Evolutionary conservation across 37 sponge, comb jelly and placozoan species (phyloP).

Genomic region (Diacarnus erythraeanus): DNA sequence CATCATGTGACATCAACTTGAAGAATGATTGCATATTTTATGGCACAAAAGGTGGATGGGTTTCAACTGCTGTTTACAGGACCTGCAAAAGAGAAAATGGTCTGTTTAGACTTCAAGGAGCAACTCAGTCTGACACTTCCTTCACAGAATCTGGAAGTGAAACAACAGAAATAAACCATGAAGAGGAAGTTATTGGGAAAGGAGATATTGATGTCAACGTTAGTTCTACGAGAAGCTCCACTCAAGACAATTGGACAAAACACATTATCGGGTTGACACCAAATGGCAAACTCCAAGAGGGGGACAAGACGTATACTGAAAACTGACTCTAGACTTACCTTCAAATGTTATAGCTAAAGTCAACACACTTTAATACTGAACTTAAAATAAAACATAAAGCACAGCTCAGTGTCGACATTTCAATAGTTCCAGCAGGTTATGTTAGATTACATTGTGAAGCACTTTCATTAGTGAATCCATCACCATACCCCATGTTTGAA

Average conservation of each 20-base stretch:
- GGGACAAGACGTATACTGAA: no score
- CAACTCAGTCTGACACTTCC: neutral
- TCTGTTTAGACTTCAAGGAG: conserved; percentile 5
- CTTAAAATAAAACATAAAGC: no score
- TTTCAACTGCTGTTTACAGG: conserved; percentile 28
- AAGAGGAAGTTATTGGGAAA: neutral
- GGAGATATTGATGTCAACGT: neutral
- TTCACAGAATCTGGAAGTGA: neutral
- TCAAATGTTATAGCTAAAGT: no score
- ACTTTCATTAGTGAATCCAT: conserved; percentile 63
- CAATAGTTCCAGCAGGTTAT: no score
- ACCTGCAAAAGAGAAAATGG: neutral
- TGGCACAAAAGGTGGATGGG: conserved; percentile 54
- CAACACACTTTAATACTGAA: no score
- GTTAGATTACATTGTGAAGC: neutral
- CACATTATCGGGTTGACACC: no score
- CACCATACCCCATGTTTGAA: conserved; percentile 59
- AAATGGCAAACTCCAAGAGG: no score
- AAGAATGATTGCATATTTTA: conserved; percentile 12
- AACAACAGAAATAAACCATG: neutral
- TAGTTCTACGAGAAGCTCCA: no score
- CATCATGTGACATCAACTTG: conserved; percentile 4
- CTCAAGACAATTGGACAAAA: no score
- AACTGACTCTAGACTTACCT: no score
- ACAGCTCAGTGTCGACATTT: no score